phyloP scores from a whole-genome alignment of 1,140 invertebrate genomes.

The Telenomus remus region DNA sequence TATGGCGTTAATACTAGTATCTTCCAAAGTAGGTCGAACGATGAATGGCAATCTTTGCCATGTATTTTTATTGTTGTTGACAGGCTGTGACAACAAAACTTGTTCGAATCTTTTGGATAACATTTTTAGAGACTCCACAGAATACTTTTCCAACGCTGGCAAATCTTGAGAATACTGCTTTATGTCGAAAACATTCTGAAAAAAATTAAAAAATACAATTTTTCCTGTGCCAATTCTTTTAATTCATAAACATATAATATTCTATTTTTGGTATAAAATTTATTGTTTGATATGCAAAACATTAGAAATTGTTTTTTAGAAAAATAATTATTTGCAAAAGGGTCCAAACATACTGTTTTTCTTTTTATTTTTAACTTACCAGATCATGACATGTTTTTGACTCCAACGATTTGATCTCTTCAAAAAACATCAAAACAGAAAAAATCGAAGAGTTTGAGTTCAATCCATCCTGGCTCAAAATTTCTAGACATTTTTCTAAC shows the following conservation, averaged over 20 bases:
- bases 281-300: no score
- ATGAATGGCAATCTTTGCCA: slow-evolving; percentile 27
- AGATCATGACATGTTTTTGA: slow-evolving; percentile 40
- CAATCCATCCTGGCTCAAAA: slow-evolving; percentile 32
- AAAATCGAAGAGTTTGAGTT: slow-evolving; percentile 38
- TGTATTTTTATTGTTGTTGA: slow-evolving; percentile 11
- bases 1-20: slow-evolving; percentile 24
- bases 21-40: background rate
- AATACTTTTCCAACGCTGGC: slow-evolving; percentile 66
- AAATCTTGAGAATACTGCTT: slow-evolving; percentile 60
- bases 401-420: slow-evolving; percentile 62
- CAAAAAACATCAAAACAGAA: slow-evolving; percentile 61
- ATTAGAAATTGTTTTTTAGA: no score
- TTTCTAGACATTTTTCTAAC: slow-evolving; percentile 62
- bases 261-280: no score
- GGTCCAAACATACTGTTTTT: no score
- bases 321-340: no score
- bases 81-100: slow-evolving; percentile 45
- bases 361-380: no score
- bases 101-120: slow-evolving; percentile 65
- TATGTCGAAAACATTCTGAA: slow-evolving; percentile 67
- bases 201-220: slow-evolving; percentile 14
- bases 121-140: slow-evolving; percentile 62
- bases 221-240: background rate
- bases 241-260: no score